Conservation (phyloP, 2,888 invertebrate species). For the Trichogramma evanescens region DNA sequence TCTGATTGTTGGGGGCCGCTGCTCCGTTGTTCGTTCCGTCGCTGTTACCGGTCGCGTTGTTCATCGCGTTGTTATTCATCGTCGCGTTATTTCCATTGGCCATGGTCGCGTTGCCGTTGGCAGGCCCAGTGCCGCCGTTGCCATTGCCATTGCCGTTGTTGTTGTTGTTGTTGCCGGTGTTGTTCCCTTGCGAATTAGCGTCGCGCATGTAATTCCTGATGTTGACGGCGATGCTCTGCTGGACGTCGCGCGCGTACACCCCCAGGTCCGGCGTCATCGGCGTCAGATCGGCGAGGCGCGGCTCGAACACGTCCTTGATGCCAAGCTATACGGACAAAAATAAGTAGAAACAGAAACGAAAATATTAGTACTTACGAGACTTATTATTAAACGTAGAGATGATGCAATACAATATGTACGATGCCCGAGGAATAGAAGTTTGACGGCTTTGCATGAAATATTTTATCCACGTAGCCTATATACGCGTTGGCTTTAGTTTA, state of each 20-base stretch:
- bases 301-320: conserved; percentile 72
- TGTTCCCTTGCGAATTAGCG: conserved; percentile 21
- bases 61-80: background rate
- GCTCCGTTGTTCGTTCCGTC: background rate
- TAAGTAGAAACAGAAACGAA: background rate
- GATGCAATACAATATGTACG: too few species aligned
- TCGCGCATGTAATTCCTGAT: conserved; percentile 67
- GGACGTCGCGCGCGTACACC: conserved; percentile 74
- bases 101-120: background rate
- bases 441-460: too few species aligned
- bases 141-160: background rate
- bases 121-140: background rate
- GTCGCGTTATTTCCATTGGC: background rate
- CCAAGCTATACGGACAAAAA: conserved; percentile 60
- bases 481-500: too few species aligned
- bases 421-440: too few species aligned
- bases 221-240: conserved; percentile 76
- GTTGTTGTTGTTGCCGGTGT: conserved; percentile 45
- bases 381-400: too few species aligned
- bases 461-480: too few species aligned
- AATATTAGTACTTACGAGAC: background rate
- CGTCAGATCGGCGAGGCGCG: conserved; percentile 68
- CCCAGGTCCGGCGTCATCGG: conserved; percentile 72
- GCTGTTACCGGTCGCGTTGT: background rate
- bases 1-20: background rate